phyloP scores from a whole-genome alignment of 2,888 invertebrate species.

The Antitype chi region DNA sequence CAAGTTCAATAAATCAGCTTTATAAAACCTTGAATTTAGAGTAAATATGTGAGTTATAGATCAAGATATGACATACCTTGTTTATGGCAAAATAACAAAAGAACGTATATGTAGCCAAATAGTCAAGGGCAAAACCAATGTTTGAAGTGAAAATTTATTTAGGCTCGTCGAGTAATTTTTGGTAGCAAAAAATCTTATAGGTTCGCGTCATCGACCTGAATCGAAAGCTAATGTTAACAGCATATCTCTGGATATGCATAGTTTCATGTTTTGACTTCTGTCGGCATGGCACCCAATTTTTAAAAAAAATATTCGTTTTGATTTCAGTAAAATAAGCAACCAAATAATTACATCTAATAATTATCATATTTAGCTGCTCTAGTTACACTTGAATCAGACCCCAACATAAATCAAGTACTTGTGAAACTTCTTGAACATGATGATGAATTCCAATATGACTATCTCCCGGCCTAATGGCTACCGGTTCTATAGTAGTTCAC shows the following conservation, averaged over 20 bases:
- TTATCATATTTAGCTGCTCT: constrained; percentile 1
- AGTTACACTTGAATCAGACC: constrained; percentile 1
- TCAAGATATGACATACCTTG: not conserved
- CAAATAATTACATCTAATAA: not conserved
- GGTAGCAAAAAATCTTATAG: not conserved
- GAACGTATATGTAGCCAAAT: not conserved
- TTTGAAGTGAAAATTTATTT: not conserved
- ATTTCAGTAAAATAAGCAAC: not conserved
- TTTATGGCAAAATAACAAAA: not conserved
- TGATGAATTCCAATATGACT: constrained; percentile 40
- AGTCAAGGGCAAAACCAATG: not conserved
- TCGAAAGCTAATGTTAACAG: too few species aligned
- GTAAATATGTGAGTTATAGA: constrained; percentile 8
- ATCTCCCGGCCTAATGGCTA: constrained; percentile 52
- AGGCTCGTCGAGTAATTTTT: not conserved
- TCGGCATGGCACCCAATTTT: not conserved
- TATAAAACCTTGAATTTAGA: constrained; percentile 10
- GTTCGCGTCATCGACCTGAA: not conserved
- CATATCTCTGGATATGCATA: not conserved
- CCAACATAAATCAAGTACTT: constrained; percentile 38
- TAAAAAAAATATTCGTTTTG: not conserved
- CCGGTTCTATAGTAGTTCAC: constrained; percentile 48
- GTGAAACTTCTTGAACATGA: constrained; percentile 27
- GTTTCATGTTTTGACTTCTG: not conserved
- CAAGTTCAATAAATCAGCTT: constrained; percentile 29